These are phyloP conservation scores for Apis mellifera DNA, from an alignment of 1,140 invertebrate genomes.

Conservation along the genomic window DNA sequence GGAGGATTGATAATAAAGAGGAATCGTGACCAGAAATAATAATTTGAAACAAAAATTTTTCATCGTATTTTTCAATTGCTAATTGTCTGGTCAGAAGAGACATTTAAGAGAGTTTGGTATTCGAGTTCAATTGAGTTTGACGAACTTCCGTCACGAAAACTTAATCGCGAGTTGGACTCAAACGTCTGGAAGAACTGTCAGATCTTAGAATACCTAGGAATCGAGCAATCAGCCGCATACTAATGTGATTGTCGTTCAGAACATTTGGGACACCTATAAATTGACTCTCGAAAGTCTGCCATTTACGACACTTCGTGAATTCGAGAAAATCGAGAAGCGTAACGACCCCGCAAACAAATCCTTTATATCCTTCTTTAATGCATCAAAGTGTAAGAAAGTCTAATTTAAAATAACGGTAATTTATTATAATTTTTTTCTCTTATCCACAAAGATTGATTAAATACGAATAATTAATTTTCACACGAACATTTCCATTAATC, in stretches of 20 bases:
- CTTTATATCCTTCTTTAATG: not conserved
- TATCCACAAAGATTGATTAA: too few species aligned
- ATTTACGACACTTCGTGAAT: slow-evolving; percentile 24
- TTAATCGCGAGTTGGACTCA: not conserved
- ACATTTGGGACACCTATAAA: slow-evolving; percentile 29
- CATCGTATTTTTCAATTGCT: not conserved
- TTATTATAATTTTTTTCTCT: too few species aligned
- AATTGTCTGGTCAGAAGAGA: too few species aligned
- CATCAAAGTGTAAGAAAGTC: too few species aligned
- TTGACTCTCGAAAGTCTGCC: slow-evolving; percentile 19
- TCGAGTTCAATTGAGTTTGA: slow-evolving; percentile 2
- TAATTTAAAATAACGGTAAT: too few species aligned
- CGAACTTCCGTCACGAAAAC: not conserved
- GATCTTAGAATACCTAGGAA: not conserved
- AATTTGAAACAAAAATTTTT: not conserved
- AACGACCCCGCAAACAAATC: slow-evolving; percentile 19
- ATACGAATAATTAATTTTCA: too few species aligned
- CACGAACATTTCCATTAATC: too few species aligned
- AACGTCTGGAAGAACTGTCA: not conserved
- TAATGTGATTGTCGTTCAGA: slow-evolving; percentile 38
- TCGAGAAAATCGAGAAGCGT: slow-evolving; percentile 2
- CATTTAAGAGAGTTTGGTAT: not conserved
- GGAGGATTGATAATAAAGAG: too few species aligned
- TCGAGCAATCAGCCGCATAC: slow-evolving; percentile 9
- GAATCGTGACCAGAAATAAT: too few species aligned